Evolutionary conservation across 2,888 invertebrate genomes (phyloP).

Genomic region (Chalcosyrphus nemorum): DNA sequence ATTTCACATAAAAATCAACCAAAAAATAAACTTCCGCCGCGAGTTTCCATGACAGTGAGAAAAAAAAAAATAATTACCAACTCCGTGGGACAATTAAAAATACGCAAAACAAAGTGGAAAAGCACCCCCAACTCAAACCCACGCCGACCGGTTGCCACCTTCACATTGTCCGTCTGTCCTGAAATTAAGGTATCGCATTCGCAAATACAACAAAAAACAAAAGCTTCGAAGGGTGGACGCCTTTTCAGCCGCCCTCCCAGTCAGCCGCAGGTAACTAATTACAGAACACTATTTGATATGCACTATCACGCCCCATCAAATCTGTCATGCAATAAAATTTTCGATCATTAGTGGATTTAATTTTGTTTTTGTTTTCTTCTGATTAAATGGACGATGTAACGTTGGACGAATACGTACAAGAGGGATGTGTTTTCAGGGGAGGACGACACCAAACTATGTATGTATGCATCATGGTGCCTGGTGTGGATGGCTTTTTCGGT

Average conservation of each 20-base stretch:
- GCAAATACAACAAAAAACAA: neutral
- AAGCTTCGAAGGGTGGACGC: neutral
- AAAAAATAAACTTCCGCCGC: constrained; percentile 13
- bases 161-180: neutral
- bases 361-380: constrained; percentile 27
- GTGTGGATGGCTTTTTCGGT: neutral
- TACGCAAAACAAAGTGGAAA: constrained; percentile 17
- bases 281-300: constrained; percentile 51
- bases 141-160: too few species aligned
- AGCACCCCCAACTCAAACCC: too few species aligned
- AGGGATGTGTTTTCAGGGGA: neutral
- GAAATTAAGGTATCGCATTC: neutral
- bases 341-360: constrained; percentile 58
- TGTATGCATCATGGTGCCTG: neutral
- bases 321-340: constrained; percentile 57
- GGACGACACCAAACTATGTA: neutral
- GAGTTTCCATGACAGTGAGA: neutral
- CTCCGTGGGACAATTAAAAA: constrained; percentile 43
- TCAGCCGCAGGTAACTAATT: constrained; percentile 56
- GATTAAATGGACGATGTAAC: neutral
- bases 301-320: constrained; percentile 59
- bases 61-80: constrained; percentile 32
- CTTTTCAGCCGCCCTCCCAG: constrained; percentile 15
- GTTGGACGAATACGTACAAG: neutral
- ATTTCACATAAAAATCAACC: constrained; percentile 39